Evolutionary conservation across 2,797 vertebrate species (phyloP), one percentile per base, ranked within the genome.

Genomic region (Triplophysa yarkandensis): DNA sequence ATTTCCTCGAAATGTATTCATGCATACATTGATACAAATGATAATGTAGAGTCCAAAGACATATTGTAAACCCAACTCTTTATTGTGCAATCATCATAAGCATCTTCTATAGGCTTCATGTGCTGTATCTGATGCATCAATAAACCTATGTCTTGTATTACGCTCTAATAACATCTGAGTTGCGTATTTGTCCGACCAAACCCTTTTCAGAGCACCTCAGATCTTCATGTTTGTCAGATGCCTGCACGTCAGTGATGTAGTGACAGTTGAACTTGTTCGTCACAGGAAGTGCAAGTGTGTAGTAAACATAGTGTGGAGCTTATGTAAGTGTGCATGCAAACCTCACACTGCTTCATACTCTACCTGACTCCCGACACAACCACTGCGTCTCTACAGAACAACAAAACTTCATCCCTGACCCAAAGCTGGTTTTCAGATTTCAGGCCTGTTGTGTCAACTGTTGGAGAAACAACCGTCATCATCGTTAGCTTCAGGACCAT

Each of bases 271-370:
- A 72, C 55, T 61, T 80, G 32, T 71, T 71, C 52, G 68, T 71
- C 74, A 79, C 80, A 77, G 80, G 80, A 81, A 81, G 65, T 74
- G 46, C 55, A 67, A 54, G 36, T 30, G 27, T 54, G 64, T 62
- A 63, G 34, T 58, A 54, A 66, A 76, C 64, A 79, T 63, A 73
- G 25, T 50, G n/a, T n/a, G n/a, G n/a, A 28, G 58, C 54, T 34
- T 72, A 34, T 54, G 54, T 72, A 30, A 2, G 57, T 50, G 36
- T 57, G 71, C 61, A 44, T 52, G 43, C 77, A 46, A 68, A 50
- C n/a, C 17, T 44, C 71, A 14, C 3, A 41, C 36, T 55, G 58
- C 62, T 58, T 67, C 41, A 62, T 44, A 32, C 48, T 52, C 57
- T 48, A 63, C 41, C 71, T 41, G 13, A 23, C 27, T 50, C 48